Percentiles rank a stretch among this genome's conserved stretches.
These are phyloP conservation scores for Drosophila athabasca DNA, from an alignment of 1,140 invertebrate species.

Conservation along the genomic window DNA sequence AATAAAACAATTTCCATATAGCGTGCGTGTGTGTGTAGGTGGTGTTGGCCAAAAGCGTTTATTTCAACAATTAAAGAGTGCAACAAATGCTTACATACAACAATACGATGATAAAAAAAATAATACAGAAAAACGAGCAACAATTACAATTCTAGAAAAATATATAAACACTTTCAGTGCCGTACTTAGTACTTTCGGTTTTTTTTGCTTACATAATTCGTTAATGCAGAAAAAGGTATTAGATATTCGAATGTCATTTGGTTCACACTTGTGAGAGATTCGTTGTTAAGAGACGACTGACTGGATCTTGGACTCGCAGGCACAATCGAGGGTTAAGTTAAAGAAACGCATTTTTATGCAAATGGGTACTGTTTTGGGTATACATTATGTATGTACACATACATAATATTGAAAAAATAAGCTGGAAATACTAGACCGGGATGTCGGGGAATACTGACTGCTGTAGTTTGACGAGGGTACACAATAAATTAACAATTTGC, in stretches of 20 bases:
- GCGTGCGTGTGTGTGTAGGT: conserved; percentile 9
- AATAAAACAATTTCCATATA: too few species aligned
- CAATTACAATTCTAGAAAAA: conserved; percentile 51
- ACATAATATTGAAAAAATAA: neutral
- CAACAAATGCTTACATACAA: conserved; percentile 42
- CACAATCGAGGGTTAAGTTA: conserved; percentile 44
- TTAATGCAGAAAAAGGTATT: conserved; percentile 12
- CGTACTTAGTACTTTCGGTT: conserved; percentile 15
- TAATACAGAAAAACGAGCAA: conserved; percentile 26
- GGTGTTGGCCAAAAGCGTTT: conserved; percentile 45
- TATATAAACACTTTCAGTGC: conserved; percentile 26
- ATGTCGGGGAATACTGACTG: conserved; percentile 11
- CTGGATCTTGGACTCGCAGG: conserved; percentile 4
- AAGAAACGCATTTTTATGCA: too few species aligned
- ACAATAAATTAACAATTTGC: conserved; percentile 34
- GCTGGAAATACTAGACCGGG: conserved; percentile 1
- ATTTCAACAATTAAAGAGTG: conserved; percentile 47
- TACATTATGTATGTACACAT: too few species aligned
- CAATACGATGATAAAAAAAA: conserved; percentile 14
- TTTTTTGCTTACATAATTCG: conserved; percentile 9
- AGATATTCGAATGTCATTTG: conserved; percentile 47
- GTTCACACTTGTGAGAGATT: conserved; percentile 21
- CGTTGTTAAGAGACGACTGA: neutral
- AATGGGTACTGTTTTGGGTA: too few species aligned
- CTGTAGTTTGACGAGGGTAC: conserved; percentile 17